phyloP scores from a whole-genome alignment of 2,113 vertebrate genomes.

The Himantopus leucocephalus region DNA sequence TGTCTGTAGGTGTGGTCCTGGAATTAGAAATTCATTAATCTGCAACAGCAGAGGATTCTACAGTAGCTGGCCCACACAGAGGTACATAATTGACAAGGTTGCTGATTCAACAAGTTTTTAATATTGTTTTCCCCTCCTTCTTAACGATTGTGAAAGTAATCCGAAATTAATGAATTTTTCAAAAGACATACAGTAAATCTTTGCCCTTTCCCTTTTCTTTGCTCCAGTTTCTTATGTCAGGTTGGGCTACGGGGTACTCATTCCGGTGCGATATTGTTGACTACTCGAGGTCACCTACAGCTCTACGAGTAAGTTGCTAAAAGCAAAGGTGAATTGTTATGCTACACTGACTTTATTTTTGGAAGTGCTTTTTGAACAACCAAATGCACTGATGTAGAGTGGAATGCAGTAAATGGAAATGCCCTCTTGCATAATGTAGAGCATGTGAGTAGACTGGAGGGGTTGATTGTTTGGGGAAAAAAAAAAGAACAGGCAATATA shows the following conservation, averaged over 20 bases:
- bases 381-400: neutral
- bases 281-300: slow-evolving; percentile 87
- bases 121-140: neutral
- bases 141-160: neutral
- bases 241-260: slow-evolving; percentile 94
- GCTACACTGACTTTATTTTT: neutral
- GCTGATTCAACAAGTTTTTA: neutral
- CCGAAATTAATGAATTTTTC: neutral
- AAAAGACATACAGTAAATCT: neutral
- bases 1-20: neutral
- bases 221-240: slow-evolving; percentile 92
- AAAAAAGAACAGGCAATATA: neutral
- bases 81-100: neutral
- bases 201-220: neutral
- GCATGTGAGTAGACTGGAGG: neutral
- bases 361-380: neutral
- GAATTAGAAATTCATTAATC: neutral
- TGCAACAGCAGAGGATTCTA: neutral
- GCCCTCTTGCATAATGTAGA: neutral
- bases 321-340: neutral
- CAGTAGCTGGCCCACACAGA: neutral
- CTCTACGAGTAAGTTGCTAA: slow-evolving; percentile 83
- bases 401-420: neutral
- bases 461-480: neutral
- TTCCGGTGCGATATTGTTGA: slow-evolving; percentile 92